Percentiles rank a stretch among this genome's conserved stretches.
Evolutionary conservation across 2,888 invertebrate genomes (phyloP).

Genomic region (Protonemura montana): DNA sequence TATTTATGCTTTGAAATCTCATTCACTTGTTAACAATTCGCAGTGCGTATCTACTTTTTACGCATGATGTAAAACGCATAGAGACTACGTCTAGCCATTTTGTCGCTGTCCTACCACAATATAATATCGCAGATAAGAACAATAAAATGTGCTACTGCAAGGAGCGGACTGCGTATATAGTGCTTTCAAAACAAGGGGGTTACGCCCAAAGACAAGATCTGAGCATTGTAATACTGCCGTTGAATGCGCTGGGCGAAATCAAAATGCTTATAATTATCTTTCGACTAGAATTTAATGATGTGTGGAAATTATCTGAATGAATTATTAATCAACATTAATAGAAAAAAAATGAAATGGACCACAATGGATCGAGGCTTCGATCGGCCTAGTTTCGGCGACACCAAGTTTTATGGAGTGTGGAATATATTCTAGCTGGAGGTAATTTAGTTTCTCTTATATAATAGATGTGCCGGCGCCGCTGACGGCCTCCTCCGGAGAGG

Average conservation of each 20-base stretch:
- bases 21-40: not conserved
- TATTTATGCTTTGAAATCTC: not conserved
- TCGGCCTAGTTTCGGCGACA: not conserved
- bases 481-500: not conserved
- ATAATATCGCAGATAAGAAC: not conserved
- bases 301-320: not conserved
- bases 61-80: not conserved
- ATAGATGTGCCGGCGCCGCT: not conserved
- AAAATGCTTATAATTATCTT: not conserved
- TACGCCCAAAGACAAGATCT: not conserved
- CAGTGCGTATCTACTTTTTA: not conserved
- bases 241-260: not conserved
- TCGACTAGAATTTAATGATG: not conserved
- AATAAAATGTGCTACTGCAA: not conserved
- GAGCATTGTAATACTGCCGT: not conserved
- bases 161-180: not conserved
- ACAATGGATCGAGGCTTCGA: not conserved
- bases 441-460: constrained; percentile 7
- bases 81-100: not conserved
- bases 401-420: not conserved
- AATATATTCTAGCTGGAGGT: not conserved
- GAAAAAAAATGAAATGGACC: not conserved
- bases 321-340: not conserved
- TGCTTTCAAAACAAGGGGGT: not conserved
- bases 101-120: not conserved